phyloP scores from a whole-genome alignment of 2,113 vertebrate species.

The Melanerpes formicivorus region DNA sequence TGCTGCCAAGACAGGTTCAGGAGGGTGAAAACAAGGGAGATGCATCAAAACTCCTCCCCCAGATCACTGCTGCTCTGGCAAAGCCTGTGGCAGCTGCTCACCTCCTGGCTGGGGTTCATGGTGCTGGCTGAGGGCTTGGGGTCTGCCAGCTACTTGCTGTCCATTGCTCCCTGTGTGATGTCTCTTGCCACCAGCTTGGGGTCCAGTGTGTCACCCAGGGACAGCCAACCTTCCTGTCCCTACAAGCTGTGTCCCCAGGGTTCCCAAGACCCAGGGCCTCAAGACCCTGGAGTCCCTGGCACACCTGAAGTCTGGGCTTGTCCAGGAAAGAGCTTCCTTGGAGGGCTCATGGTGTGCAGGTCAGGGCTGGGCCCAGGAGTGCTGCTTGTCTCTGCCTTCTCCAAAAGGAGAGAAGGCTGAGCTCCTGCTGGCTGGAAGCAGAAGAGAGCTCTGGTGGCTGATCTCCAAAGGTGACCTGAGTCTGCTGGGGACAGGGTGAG shows the following conservation, averaged over 20 bases:
- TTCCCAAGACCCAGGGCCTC: not conserved
- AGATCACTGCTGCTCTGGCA: not conserved
- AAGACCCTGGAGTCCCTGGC: not conserved
- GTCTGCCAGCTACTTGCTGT: not conserved
- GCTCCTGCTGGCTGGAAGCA: not conserved
- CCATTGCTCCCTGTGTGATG: not conserved
- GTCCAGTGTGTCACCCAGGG: not conserved
- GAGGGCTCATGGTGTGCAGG: not conserved
- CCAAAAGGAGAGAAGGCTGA: not conserved
- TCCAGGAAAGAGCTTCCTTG: not conserved
- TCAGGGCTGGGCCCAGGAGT: not conserved
- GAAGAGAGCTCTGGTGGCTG: not conserved
- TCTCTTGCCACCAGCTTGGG: not conserved
- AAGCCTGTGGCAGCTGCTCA: not conserved
- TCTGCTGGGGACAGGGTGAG: not conserved
- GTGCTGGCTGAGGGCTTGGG: not conserved
- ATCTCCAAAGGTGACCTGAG: not conserved
- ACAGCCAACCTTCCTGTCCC: not conserved
- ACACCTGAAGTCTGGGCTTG: not conserved
- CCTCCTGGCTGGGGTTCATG: rapidly evolving
- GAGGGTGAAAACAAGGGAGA: not conserved
- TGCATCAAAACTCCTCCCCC: not conserved
- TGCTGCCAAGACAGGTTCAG: not conserved
- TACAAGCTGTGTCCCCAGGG: not conserved
- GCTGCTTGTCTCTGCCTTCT: not conserved